These are phyloP conservation scores for Pseudomyrmex gracilis DNA, from an alignment of 1,140 invertebrate species.

Conservation along the genomic window DNA sequence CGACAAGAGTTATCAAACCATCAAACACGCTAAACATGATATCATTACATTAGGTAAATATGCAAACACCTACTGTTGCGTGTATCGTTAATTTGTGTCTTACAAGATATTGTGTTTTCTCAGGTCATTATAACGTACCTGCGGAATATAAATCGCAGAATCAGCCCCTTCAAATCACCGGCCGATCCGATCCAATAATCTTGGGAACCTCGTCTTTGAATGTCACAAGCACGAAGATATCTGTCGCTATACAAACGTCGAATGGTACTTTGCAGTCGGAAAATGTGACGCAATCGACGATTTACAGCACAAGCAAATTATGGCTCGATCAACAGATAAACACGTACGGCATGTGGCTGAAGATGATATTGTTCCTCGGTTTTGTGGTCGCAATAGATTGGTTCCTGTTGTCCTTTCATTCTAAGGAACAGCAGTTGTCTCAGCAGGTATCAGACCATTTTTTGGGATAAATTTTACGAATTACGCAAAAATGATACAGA, in stretches of 20 bases:
- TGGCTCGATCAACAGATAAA: slow-evolving; percentile 90
- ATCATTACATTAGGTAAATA: slow-evolving; percentile 79
- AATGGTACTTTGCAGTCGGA: background rate
- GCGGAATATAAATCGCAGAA: slow-evolving; percentile 81
- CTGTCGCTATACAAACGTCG: slow-evolving; percentile 54
- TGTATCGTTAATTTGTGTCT: background rate
- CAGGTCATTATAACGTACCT: slow-evolving; percentile 93
- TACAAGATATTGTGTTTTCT: slow-evolving; percentile 74
- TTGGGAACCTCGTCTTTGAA: slow-evolving; percentile 73
- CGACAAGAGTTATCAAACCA: slow-evolving; percentile 73
- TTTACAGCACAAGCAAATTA: slow-evolving; percentile 79
- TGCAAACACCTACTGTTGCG: background rate
- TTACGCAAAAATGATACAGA: no score
- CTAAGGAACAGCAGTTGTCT: no score
- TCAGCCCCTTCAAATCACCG: slow-evolving; percentile 86
- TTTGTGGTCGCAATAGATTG: no score
- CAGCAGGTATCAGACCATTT: no score
- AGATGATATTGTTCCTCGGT: slow-evolving; percentile 82
- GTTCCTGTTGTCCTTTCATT: no score
- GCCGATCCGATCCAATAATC: slow-evolving; percentile 85
- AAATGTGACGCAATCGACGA: slow-evolving; percentile 65
- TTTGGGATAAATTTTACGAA: no score
- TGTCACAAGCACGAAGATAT: slow-evolving; percentile 65
- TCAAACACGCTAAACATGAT: slow-evolving; percentile 72
- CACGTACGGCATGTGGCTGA: slow-evolving; percentile 88